phyloP scores from a whole-genome alignment of 2,113 vertebrate species.

The Sorex fumeus region DNA sequence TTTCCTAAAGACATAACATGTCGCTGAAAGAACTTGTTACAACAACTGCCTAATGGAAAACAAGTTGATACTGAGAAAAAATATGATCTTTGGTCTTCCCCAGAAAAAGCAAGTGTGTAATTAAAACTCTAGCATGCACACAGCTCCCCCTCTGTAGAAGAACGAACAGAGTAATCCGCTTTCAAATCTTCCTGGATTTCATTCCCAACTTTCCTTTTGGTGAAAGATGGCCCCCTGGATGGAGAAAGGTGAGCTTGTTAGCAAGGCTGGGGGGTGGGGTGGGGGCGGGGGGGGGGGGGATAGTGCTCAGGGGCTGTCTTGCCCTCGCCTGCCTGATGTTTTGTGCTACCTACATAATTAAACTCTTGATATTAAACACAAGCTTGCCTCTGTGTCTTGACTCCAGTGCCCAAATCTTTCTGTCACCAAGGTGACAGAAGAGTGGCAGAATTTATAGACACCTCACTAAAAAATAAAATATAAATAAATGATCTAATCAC shows the following conservation, averaged over 20 bases:
- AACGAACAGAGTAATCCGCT: conserved; percentile 61
- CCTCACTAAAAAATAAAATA: background rate
- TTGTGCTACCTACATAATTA: background rate
- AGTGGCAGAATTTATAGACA: background rate
- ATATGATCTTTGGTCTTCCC: conserved; percentile 76
- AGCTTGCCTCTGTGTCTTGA: too few species aligned
- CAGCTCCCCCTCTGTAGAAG: conserved; percentile 49
- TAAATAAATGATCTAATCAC: background rate
- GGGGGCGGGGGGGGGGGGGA: background rate
- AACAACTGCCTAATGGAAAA: conserved; percentile 86
- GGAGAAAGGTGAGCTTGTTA: background rate
- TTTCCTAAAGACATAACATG: conserved; percentile 85
- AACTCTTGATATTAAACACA: background rate
- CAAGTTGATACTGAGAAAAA: conserved; percentile 83
- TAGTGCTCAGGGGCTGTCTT: too few species aligned
- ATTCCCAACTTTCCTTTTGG: conserved; percentile 51
- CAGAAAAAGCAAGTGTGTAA: conserved; percentile 77
- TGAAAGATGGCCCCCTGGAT: conserved; percentile 13
- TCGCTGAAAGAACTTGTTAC: conserved; percentile 86
- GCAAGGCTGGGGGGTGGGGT: background rate
- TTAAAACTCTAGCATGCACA: conserved; percentile 77
- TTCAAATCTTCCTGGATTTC: conserved; percentile 69
- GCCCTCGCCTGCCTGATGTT: background rate
- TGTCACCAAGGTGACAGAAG: conserved; percentile 24
- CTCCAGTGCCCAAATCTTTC: background rate